phyloP scores from a whole-genome alignment of 2,888 invertebrate species.

The Mycalesis mineus region DNA sequence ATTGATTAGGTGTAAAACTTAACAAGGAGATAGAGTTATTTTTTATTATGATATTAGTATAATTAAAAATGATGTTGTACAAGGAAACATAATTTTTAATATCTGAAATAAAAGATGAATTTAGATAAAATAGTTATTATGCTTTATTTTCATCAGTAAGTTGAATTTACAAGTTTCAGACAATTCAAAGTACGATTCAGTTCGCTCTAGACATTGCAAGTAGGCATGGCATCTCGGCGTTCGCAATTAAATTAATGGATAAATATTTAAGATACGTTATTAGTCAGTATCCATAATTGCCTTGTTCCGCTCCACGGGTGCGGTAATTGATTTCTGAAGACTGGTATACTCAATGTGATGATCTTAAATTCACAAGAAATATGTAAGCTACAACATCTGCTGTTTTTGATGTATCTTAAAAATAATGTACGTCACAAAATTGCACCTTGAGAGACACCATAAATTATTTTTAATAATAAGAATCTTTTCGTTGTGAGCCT shows the following conservation, averaged over 20 bases:
- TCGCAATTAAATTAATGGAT: neutral
- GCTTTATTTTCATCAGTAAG: neutral
- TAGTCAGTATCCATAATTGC: conserved; percentile 2
- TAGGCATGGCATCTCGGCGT: neutral
- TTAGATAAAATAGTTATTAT: too few species aligned
- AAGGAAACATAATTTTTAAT: too few species aligned
- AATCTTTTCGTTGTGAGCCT: too few species aligned
- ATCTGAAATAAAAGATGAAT: too few species aligned
- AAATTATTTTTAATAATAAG: too few species aligned
- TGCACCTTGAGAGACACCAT: neutral
- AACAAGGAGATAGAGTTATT: too few species aligned
- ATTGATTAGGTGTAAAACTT: too few species aligned
- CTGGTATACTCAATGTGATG: neutral
- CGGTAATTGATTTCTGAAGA: conserved; percentile 8
- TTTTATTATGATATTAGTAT: too few species aligned
- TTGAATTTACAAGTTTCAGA: neutral
- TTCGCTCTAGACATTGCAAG: neutral
- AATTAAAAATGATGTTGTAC: too few species aligned
- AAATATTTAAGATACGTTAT: neutral
- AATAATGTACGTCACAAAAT: neutral
- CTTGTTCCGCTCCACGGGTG: neutral
- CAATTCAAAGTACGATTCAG: neutral
- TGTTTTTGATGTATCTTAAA: neutral
- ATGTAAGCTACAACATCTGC: neutral
- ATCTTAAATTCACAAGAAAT: conserved; percentile 1